Evolutionary conservation across 64 coral and sea anemone species (phyloP), one percentile per base, ranked within the genome.

Genomic region (Hydrozoanthus tunicans): DNA sequence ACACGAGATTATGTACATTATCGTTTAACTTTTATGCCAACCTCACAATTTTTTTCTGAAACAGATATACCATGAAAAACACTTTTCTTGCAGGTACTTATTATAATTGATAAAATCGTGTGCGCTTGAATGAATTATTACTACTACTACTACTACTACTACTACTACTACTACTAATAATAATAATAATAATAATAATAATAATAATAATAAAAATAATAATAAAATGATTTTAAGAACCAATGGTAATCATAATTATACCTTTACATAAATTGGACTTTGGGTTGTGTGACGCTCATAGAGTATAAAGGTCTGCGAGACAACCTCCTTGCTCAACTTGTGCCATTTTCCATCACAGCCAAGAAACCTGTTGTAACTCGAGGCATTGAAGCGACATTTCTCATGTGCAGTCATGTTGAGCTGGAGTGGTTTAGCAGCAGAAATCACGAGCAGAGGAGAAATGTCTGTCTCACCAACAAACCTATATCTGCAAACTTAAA

Each of bases 361-460:
- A 74, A 74, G 71, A 74, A 74, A 74, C n/a, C 71, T 74, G 71
- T 74, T 74, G 71, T 74, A 74, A 43, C 71, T 32, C 7, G 71
- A 51, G 27, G 26, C 2, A 51, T 74, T 11, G 51, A 74, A 74
- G 10, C 2, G 10, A 17, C 71, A 74, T 12, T 74, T 74, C 71
- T 74, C 24, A 43, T 74, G 71, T 51, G 1, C 14, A 6, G 71
- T 51, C 71, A 12, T 74, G 8, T 74, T 51, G 9, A 74, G 13
- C 71, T 74, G 71, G 27, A 74, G 4, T 3, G 26, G 11, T 10
- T 74, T 43, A 43, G 32, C 6, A 43, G 71, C 51, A 74, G 71
- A 74, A 9, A 74, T 74, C 71, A 74, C 71, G 26, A 9, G 71
- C 71, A 74, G 26, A 74, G 71, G 71, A 9, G 71, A 74, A 0